These are phyloP conservation scores for Panagrolaimus sp. DNA, from an alignment of 1,140 invertebrate species.

Conservation along the genomic window DNA sequence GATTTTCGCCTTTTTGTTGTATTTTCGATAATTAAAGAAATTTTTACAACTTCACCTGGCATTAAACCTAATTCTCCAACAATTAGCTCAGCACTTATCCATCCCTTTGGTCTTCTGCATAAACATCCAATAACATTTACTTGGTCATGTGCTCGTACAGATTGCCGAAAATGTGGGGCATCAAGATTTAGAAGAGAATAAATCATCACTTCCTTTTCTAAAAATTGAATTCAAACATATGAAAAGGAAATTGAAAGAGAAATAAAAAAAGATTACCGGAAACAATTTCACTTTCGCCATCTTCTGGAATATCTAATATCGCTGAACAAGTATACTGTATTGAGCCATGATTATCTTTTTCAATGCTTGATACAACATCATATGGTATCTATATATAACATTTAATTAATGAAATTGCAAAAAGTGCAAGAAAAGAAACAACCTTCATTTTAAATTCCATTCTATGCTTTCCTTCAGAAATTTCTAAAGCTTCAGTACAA, in stretches of 20 bases:
- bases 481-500: constrained; percentile 43
- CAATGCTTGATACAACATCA: constrained; percentile 47
- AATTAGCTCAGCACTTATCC: constrained; percentile 32
- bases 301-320: constrained; percentile 42
- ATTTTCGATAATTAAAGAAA: constrained; percentile 39
- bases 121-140: constrained; percentile 27
- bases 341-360: constrained; percentile 39
- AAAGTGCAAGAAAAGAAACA: background rate
- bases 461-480: constrained; percentile 41
- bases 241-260: background rate
- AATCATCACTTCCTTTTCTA: constrained; percentile 18
- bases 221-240: background rate
- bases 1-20: constrained; percentile 32
- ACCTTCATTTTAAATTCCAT: constrained; percentile 43
- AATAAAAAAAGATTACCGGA: constrained; percentile 30
- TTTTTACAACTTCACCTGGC: constrained; percentile 35
- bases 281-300: constrained; percentile 50
- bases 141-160: constrained; percentile 30
- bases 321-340: constrained; percentile 45
- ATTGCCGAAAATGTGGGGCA: constrained; percentile 40
- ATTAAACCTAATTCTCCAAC: constrained; percentile 39
- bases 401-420: constrained; percentile 22
- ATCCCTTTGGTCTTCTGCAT: constrained; percentile 34
- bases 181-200: constrained; percentile 48
- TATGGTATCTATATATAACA: constrained; percentile 39